Base-by-base conservation (phyloP, 2,888 invertebrate genomes). In the Galerucella pusilla region DNA sequence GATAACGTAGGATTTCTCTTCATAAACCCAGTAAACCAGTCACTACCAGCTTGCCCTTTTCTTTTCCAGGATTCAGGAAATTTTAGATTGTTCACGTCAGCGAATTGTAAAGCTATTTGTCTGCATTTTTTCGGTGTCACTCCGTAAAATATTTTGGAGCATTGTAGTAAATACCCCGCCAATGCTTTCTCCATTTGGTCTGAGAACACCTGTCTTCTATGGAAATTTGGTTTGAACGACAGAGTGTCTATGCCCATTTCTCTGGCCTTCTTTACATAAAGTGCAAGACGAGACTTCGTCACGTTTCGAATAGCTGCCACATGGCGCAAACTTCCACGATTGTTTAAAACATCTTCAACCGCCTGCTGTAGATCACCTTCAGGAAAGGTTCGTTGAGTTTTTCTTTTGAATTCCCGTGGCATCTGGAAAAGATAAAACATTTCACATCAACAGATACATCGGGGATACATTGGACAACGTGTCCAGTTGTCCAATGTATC, bases 11-110 rank as follows among this genome's bases (percentile, higher is more conserved):
- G 61, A 54, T 73, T 69, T 46, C 68, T 52, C 68, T 73, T 59
- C 60, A 68, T 68, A 49, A 73, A 73, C 14, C 45, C 52, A 76
- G 68, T 54, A 76, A 73, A 68, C 75, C 76, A 74, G 73, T 73
- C 71, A 54, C 71, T 35, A 5, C 61, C 68, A 71, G 68, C 68
- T 59, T 20, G 52, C 2, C 35, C 25, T 68, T 68, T 28, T 1
- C 45, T 20, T 20, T 20, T 20, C 20, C 20, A 46, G 54, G 68
- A 28, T 25, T 68, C 14, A n/a, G 68, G 28, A 57, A 54, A 60
- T 61, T 20, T 70, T 49, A 49, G 57, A 68, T 68, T 54, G 57
- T 54, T 68, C 10, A 25, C 54, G 7, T 54, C 68, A 68, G 68
- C 57, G 25, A 68, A 68, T 25, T 57, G 68, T 57, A 54, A 68